Percentiles rank a stretch among this genome's conserved stretches.
Evolutionary conservation across 2,888 invertebrate genomes (phyloP).

Genomic region (Hoplodrina ambigua): DNA sequence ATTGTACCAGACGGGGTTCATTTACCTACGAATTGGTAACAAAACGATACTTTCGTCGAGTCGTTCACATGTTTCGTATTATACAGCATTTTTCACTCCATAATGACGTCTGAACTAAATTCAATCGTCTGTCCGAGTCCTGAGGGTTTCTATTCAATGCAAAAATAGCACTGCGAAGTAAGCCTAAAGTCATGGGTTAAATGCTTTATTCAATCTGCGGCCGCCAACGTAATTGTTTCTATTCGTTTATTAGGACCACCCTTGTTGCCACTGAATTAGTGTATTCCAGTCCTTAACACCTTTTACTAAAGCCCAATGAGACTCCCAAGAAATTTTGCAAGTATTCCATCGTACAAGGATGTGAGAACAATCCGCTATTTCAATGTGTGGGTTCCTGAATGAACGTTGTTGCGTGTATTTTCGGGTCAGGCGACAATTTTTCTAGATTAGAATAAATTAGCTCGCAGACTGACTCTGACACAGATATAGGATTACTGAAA

Average conservation of each 20-base stretch:
- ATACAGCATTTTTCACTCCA: slow-evolving; percentile 5
- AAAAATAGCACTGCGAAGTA: slow-evolving; percentile 4
- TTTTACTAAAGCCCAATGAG: slow-evolving; percentile 62
- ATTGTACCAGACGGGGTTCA: slow-evolving; percentile 3
- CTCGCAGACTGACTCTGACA: slow-evolving; percentile 38
- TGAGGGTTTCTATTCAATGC: slow-evolving; percentile 12
- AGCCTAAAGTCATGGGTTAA: slow-evolving; percentile 78
- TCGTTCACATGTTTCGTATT: slow-evolving; percentile 11
- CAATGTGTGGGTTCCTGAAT: slow-evolving; percentile 54
- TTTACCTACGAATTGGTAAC: slow-evolving; percentile 27
- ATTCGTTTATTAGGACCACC: slow-evolving; percentile 72
- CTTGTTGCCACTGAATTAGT: slow-evolving; percentile 46
- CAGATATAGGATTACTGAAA: slow-evolving; percentile 43
- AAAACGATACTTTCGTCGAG: slow-evolving; percentile 21
- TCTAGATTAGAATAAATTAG: slow-evolving; percentile 60
- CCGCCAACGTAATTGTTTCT: slow-evolving; percentile 84
- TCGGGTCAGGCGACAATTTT: slow-evolving; percentile 56
- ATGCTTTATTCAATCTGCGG: slow-evolving; percentile 85
- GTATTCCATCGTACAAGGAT: slow-evolving; percentile 61
- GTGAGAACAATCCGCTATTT: slow-evolving; percentile 59
- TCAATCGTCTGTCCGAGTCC: slow-evolving; percentile 20
- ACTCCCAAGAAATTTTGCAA: slow-evolving; percentile 47
- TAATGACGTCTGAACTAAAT: not conserved
- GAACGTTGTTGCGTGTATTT: slow-evolving; percentile 43
- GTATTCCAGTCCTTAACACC: slow-evolving; percentile 69